Base-by-base conservation (phyloP, 2,888 invertebrate genomes). In the Leptinotarsa rubiginosa region DNA sequence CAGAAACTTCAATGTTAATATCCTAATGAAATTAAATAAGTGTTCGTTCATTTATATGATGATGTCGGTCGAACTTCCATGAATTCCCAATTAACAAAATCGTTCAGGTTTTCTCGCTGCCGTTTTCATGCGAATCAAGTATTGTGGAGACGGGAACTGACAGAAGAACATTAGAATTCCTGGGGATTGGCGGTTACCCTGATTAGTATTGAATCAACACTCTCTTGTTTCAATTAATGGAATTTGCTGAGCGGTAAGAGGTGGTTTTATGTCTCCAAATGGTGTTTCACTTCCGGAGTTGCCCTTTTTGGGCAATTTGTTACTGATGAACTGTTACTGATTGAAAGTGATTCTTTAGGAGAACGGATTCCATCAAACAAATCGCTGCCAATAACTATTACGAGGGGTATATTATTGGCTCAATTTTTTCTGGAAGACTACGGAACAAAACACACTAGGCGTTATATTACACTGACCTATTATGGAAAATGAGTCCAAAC, bases 161-260 rank as follows among this genome's bases (percentile, higher is more conserved):
- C 18, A 18, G n/a, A 10, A 18, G 18, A 18, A 52, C 18, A 18
- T 52, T 18, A 18, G 18, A 18, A 52, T 52, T 18, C 52, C 18
- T 52, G 52, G 18, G 52, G 7, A 52, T 31, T 7, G 3, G 18
- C 3, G 52, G 18, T n/a, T 10, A n/a, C 18, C 50, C n/a, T 50
- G 50, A n/a, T n/a, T 50, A 50, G n/a, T 52, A 52, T 52, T 52
- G 52, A 52, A 52, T 52, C 52, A 18, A 52, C 18, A 52, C 18
- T 18, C 10, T 52, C 52, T 52, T 52, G 18, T 12, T 18, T 18
- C 12, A 52, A 18, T 12, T 52, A 52, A 18, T 18, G 18, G 18
- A 52, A 18, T 10, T 18, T 7, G 12, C 2, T 18, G 52, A 52
- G 52, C 18, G 18, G 18, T n/a, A n/a, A 50, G 15, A 25, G 25